Percentiles rank a stretch among this genome's conserved stretches.
phyloP scores from a whole-genome alignment of 2,888 invertebrate species.

The Nomada ferruginata region DNA sequence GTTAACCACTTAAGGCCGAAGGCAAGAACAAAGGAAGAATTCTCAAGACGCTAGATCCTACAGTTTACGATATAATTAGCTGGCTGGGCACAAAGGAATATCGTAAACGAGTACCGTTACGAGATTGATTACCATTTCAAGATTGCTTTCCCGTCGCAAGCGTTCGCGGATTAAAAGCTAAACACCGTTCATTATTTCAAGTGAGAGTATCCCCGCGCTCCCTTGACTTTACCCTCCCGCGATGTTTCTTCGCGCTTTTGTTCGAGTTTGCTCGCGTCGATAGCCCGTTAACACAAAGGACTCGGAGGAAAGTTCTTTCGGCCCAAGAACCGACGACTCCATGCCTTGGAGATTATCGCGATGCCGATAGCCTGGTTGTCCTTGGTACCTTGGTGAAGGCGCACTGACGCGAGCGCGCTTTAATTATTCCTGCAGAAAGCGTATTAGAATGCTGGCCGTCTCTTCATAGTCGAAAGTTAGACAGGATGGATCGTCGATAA shows the following conservation, averaged over 20 bases:
- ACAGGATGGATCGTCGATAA: constrained; percentile 54
- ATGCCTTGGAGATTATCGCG: constrained; percentile 40
- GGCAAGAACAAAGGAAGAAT: constrained; percentile 8
- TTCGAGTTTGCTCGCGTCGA: constrained; percentile 19
- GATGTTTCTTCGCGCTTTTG: constrained; percentile 44
- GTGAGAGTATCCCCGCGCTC: constrained; percentile 10
- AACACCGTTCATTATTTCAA: constrained; percentile 54
- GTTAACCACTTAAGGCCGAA: neutral
- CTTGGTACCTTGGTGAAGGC: neutral
- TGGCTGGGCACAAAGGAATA: constrained; percentile 35
- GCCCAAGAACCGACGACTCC: constrained; percentile 37
- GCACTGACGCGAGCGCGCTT: constrained; percentile 38
- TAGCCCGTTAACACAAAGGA: constrained; percentile 35
- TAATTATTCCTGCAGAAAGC: constrained; percentile 58
- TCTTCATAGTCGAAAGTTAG: neutral
- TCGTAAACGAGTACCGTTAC: constrained; percentile 18
- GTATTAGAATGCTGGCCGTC: neutral
- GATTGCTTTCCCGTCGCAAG: constrained; percentile 21
- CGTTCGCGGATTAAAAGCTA: constrained; percentile 55
- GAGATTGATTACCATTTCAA: constrained; percentile 51
- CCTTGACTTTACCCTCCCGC: neutral
- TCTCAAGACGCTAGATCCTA: neutral
- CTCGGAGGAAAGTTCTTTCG: constrained; percentile 8
- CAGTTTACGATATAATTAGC: constrained; percentile 42
- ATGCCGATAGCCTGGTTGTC: constrained; percentile 40